These are phyloP conservation scores for Coracopsis vasa DNA, from an alignment of 2,113 vertebrate species.

Conservation along the genomic window DNA sequence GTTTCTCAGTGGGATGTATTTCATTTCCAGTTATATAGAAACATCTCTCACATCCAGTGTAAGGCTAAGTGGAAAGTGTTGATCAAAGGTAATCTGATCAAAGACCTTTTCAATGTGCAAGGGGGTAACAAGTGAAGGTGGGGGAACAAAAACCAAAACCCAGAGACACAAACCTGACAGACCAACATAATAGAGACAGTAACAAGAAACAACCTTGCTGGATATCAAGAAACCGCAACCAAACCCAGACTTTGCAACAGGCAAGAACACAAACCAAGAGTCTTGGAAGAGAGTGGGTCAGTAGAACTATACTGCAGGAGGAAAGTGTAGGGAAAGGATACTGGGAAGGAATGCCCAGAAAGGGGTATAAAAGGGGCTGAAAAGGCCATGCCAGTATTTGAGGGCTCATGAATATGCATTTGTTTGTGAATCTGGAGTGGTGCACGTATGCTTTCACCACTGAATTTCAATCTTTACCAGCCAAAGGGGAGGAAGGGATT, in stretches of 20 bases:
- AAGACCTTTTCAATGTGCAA: background rate
- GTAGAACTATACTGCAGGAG: background rate
- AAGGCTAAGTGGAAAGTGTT: background rate
- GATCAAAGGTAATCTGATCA: background rate
- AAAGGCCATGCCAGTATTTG: background rate
- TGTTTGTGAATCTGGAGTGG: background rate
- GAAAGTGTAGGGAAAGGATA: background rate
- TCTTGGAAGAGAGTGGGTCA: background rate
- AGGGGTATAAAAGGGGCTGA: background rate
- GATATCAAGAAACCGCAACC: background rate
- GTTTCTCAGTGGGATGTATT: background rate
- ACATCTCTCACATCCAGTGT: background rate
- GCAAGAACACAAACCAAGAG: background rate
- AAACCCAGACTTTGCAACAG: background rate
- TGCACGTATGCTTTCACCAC: background rate
- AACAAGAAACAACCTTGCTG: background rate
- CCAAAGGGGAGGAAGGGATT: background rate
- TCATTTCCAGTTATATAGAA: background rate
- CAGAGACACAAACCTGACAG: background rate
- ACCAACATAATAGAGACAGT: background rate
- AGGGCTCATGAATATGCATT: rapidly evolving
- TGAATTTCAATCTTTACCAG: background rate
- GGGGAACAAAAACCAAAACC: background rate
- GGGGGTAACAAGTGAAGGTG: background rate
- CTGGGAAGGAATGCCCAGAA: background rate